Base-by-base conservation (phyloP, 2,113 vertebrate species). In the Dryoscopus gambensis region DNA sequence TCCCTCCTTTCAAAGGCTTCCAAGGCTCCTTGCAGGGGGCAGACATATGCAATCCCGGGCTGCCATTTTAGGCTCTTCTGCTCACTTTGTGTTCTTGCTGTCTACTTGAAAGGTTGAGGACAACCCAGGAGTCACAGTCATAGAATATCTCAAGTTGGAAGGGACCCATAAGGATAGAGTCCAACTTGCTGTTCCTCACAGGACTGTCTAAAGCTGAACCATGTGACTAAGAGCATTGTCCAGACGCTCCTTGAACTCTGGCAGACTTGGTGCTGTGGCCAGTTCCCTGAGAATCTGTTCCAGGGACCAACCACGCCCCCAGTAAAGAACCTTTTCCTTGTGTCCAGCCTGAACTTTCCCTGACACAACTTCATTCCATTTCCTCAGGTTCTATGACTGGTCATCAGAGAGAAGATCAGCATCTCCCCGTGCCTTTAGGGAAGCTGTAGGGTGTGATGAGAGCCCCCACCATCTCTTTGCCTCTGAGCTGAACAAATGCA, bases 61-160 rank as follows among this genome's bases (percentile, higher is more conserved):
- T 96, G 92, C 90, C 95, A 84, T 81, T 94, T 92, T 46, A 93
- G 64, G 42, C 56, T 59, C 80, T 88, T 84, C 85, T 93, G 92
- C 82, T 96, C 85, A 83, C 74, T 96, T 94, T 60, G 30, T 74
- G 8, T 68, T 67, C 59, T 86, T 4, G 0, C 47, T 74, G 44
- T 82, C 68, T 77, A 0, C 70, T 89, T 67, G 50, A 70, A 91
- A 50, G 47, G 49, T 42, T 55, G 46, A 70, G 79, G 62, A 60
- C 56, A 82, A 35, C 39, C 33, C 8, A 0, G 24, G 68, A 74
- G 50, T 74, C 27, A 63, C 8, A 35, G 49, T 37, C 22, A 19
- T 23, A 40, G 28, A 60, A 31, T 82, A 68, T 25, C 20, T 47
- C n/a, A 27, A 42, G 35, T 6, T 84, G 71, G 42, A 77, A 50